Evolutionary conservation across 2,888 invertebrate species (phyloP), one percentile per base, ranked within the genome.

Genomic region (Ectemnius lituratus): DNA sequence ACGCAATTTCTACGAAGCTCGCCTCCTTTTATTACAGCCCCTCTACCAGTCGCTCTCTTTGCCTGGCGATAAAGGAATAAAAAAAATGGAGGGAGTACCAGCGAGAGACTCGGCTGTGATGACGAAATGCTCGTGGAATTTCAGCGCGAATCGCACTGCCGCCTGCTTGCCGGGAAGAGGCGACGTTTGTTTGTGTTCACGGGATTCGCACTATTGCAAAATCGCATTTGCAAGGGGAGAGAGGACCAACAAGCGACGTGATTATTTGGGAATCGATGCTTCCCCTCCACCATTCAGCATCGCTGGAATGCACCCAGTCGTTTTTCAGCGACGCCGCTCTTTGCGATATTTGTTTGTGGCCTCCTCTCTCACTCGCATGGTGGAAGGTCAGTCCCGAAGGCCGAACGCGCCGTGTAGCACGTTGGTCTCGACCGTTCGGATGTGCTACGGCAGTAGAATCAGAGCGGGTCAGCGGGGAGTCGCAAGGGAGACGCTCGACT

Each of bases 101-200:
- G 8, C 49, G 37, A 11, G 37, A 37, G 37, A 57, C 46, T 11
- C 16, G 16, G 58, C 16, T 5, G 52, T 14, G 60, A 64, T 73
- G 73, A 79, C 71, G 73, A 73, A 70, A 69, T 56, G 49, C 37
- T 61, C 63, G 46, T 73, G 77, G 77, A 75, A 78, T 77, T 75
- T 60, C 60, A 67, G 47, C 16, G 56, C 37, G 49, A 59, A 52
- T 52, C 52, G 16, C n/a, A 5, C 52, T 11, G 37, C 37, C 37
- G 37, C 37, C 37, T 6, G 37, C 37, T 37, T 37, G 37, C 37
- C 37, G 37, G 37, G 37, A 37, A 11, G 37, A 37, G 52, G 8
- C n/a, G 52, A 52, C 63, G 64, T 71, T 68, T 72, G 74, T 74
- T 76, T 76, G 64, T 59, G 14, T 60, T 64, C 62, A 65, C 20